Evolutionary conservation across 2,888 invertebrate species (phyloP), one percentile per base, ranked within the genome.

Genomic region (Papilio gigon): DNA sequence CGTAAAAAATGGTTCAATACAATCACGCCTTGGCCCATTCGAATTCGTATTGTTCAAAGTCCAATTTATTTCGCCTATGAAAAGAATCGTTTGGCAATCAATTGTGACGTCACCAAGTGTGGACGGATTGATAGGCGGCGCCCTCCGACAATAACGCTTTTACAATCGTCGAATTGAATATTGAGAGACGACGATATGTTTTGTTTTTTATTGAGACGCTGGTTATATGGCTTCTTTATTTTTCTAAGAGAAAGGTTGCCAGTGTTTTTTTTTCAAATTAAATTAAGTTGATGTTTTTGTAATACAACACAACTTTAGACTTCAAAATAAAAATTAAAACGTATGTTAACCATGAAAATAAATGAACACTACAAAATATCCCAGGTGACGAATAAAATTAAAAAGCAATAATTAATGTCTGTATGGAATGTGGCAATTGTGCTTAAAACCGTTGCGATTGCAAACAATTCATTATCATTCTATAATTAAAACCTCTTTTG

Each of bases 41-140:
- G 58, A 12, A 37, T 47, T 44, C 59, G 40, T 53, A 69, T 65
- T 65, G 61, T 69, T 65, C 68, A 65, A 30, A 69, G 47, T 65
- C 42, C 65, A 69, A 65, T 69, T 65, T 69, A 53, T 65, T 65
- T 65, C 53, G 42, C 60, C 14, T 69, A 69, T 65, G 60, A 69
- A 69, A 60, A 30, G 68, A 53, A 69, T 69, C 65, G 65, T 65
- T 65, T 42, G 50, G 33, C 65, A 65, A 61, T 69, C 65, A 65
- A 69, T 69, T 69, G 33, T 27, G 68, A 17, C 65, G 65, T 60
- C 68, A 61, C 60, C 50, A 64, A 64, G 64, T 69, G 65, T 33
- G 68, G 53, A 53, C 64, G 40, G 59, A 60, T 65, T 65, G 68
- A 69, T 65, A 50, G 65, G 37, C 59, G 58, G 22, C 37, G 27